Percentiles rank a stretch among this genome's conserved stretches.
Evolutionary conservation across 2,113 vertebrate species (phyloP).

Genomic region (Uria aalge): DNA sequence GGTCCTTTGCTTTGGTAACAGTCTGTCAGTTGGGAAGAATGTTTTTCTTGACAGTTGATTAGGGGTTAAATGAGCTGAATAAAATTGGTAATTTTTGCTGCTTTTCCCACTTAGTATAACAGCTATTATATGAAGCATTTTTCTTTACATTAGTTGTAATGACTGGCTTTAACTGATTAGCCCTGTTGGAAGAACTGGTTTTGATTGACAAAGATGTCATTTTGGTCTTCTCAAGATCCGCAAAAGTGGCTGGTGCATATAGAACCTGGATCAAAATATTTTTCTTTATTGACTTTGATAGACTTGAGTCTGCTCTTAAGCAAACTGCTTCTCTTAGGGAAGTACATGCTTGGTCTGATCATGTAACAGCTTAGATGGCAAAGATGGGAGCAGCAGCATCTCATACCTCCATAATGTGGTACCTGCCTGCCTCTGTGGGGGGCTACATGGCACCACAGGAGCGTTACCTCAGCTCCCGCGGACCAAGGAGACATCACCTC

Average conservation of each 20-base stretch:
- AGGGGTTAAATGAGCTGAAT: constrained; percentile 76
- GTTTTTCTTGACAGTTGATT: constrained; percentile 72
- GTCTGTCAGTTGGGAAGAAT: constrained; percentile 65
- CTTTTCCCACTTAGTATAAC: constrained; percentile 54
- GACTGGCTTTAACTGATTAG: constrained; percentile 55
- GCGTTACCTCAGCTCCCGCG: background rate
- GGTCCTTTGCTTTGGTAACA: constrained; percentile 40
- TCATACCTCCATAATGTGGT: background rate
- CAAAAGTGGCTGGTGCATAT: background rate
- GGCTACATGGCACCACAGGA: background rate
- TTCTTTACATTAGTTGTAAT: constrained; percentile 47
- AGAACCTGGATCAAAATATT: background rate
- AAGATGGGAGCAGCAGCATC: background rate
- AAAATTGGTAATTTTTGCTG: constrained; percentile 68
- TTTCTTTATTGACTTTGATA: background rate
- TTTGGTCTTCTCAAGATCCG: background rate
- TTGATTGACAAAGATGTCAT: constrained; percentile 41
- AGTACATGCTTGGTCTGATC: background rate
- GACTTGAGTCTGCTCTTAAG: background rate
- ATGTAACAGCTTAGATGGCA: background rate
- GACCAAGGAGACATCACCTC: background rate
- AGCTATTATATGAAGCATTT: constrained; percentile 56
- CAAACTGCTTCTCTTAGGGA: background rate
- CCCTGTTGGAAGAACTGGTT: constrained; percentile 21
- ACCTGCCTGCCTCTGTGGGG: background rate